Evolutionary conservation across 2,888 invertebrate genomes (phyloP).

Genomic region (Colletes collaris): DNA sequence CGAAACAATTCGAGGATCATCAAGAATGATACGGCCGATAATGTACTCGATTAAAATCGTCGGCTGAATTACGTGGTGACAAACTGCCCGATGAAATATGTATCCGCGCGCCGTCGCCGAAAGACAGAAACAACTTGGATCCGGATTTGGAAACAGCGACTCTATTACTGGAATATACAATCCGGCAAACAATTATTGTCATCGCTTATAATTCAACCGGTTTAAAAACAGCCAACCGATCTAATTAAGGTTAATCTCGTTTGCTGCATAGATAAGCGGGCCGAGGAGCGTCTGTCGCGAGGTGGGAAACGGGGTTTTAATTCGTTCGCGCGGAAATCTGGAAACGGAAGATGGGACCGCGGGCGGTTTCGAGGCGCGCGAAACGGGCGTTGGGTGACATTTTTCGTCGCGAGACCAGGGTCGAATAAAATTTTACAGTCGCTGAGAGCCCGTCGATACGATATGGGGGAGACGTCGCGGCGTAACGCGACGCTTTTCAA

Average conservation of each 20-base stretch:
- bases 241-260: background rate
- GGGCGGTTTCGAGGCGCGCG: too few relatives aligned
- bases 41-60: background rate
- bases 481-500: constrained; percentile 68
- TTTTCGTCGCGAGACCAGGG: constrained; percentile 51
- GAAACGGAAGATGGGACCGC: background rate
- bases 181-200: background rate
- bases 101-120: background rate
- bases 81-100: background rate
- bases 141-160: background rate
- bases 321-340: constrained; percentile 20
- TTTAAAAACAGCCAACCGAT: background rate
- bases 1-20: too few relatives aligned
- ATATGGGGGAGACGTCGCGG: constrained; percentile 43
- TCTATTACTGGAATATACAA: constrained; percentile 1
- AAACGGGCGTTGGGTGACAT: constrained; percentile 44
- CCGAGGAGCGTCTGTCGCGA: too few relatives aligned
- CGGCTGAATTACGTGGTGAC: background rate
- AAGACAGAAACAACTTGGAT: background rate
- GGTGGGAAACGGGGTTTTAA: too few relatives aligned
- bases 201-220: background rate
- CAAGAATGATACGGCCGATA: too few relatives aligned
- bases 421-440: constrained; percentile 80
- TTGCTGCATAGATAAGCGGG: too few relatives aligned
- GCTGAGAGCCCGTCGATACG: constrained; percentile 60